Conservation (phyloP, 2,888 invertebrate species). For the Tortricodes alternella region DNA sequence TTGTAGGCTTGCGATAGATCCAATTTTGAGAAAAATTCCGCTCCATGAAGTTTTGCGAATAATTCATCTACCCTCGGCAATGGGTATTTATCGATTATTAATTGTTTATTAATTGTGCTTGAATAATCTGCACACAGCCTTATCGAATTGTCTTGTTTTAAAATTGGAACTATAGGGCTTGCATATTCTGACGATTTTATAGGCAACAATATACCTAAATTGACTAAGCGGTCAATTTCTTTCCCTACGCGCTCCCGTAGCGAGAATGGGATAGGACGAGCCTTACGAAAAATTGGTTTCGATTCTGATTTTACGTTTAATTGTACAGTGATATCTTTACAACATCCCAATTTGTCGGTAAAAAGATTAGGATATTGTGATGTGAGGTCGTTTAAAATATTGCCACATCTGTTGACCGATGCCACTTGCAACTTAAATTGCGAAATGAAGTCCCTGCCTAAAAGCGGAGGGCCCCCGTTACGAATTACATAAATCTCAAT, state of each 20-base stretch:
- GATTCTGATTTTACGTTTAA: neutral
- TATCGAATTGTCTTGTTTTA: neutral
- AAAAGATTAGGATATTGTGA: neutral
- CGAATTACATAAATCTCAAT: neutral
- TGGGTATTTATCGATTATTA: neutral
- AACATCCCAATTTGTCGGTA: neutral
- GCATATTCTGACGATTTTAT: neutral
- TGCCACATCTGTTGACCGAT: neutral
- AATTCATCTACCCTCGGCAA: neutral
- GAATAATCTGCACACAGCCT: neutral
- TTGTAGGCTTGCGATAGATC: neutral
- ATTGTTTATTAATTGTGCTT: neutral
- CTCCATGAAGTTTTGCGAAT: neutral
- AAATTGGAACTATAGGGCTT: neutral
- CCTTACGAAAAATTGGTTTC: conserved; percentile 1
- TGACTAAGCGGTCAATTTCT: neutral
- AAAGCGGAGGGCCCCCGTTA: neutral
- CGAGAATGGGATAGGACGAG: neutral
- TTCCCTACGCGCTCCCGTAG: neutral
- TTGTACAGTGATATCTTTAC: neutral
- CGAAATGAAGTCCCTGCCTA: neutral
- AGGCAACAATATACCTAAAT: neutral
- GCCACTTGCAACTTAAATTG: neutral
- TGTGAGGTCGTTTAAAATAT: neutral
- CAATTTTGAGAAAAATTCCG: neutral